Evolutionary conservation across 2,797 vertebrate species (phyloP), one percentile per base, ranked within the genome.

Genomic region (Gadopsis bispinosus): DNA sequence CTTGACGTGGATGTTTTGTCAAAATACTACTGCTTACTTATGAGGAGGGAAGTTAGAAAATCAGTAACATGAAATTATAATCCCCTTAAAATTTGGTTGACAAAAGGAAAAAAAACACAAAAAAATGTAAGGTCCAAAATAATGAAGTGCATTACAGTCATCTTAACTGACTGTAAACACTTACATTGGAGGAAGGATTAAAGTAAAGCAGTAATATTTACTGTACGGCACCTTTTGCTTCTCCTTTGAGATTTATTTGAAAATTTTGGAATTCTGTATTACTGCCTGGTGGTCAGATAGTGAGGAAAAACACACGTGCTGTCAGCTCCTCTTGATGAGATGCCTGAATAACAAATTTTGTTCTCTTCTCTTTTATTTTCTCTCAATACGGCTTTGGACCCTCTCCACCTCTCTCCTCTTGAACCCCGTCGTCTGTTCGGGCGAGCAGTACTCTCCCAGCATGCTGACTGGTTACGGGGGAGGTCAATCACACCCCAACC

Each of bases 391-490:
- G 55, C 73, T 75, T 68, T 12, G 91, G 91, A 91, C 84, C 83
- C 19, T 56, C 82, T 64, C 47, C 6, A 61, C 75, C 51, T 76
- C 62, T 62, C 70, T n/a, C 51, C 85, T 68, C 47, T 51, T 50
- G 69, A 55, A 64, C 82, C 48, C 41, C 31, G 4, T 64, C 70
- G 6, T 56, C 66, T 74, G 68, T 77, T 88, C 75, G 89, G 87
- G 92, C 67, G 33, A 85, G 63, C 95, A 96, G 95, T 96, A 96
- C 92, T 96, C 95, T 95, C 95, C 95, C 94, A 96, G 95, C 95
- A 96, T 96, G 95, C 94, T 96, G 94, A 96, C 94, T 92, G 95
- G 94, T 92, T 96, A 95, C 14, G 95, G 94, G 90, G 94, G 93
- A 90, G 90, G 90, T 95, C 95, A 96, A 95, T 94, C 95, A 93